phyloP scores from a whole-genome alignment of 1,140 invertebrate genomes.

The Caenorhabditis remanei region DNA sequence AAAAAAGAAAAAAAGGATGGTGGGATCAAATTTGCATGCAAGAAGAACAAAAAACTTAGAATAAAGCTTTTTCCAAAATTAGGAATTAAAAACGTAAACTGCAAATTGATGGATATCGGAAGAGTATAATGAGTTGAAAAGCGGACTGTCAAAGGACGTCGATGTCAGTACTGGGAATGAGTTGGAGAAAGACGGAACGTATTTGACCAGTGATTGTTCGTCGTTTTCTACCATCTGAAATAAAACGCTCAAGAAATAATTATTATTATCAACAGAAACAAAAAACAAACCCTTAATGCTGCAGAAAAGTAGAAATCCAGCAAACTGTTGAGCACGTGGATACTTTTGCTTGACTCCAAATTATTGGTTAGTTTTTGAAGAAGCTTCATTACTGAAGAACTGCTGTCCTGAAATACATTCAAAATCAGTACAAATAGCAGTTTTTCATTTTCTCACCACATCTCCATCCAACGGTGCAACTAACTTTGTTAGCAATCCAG shows the following conservation, averaged over 20 bases:
- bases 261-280: neutral
- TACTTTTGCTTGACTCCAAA: constrained; percentile 52
- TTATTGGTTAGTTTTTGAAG: constrained; percentile 40
- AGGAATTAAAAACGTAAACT: constrained; percentile 62
- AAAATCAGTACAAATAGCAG: neutral
- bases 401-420: neutral
- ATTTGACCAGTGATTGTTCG: constrained; percentile 70
- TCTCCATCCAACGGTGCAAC: constrained; percentile 32
- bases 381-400: constrained; percentile 32
- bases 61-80: neutral
- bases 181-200: constrained; percentile 69
- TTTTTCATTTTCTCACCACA: neutral
- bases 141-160: constrained; percentile 66
- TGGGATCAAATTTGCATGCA: no score
- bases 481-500: constrained; percentile 17
- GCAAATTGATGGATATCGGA: constrained; percentile 71
- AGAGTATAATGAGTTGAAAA: constrained; percentile 68
- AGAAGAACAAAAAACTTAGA: neutral
- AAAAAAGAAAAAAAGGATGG: no score
- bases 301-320: constrained; percentile 60
- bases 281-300: constrained; percentile 24
- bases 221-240: constrained; percentile 17
- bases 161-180: constrained; percentile 64
- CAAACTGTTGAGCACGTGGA: constrained; percentile 44
- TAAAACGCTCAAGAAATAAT: neutral